Percentiles rank a stretch among this genome's conserved stretches.
Evolutionary conservation across 2,888 invertebrate species (phyloP).

Genomic region (Pseudoips prasinana): DNA sequence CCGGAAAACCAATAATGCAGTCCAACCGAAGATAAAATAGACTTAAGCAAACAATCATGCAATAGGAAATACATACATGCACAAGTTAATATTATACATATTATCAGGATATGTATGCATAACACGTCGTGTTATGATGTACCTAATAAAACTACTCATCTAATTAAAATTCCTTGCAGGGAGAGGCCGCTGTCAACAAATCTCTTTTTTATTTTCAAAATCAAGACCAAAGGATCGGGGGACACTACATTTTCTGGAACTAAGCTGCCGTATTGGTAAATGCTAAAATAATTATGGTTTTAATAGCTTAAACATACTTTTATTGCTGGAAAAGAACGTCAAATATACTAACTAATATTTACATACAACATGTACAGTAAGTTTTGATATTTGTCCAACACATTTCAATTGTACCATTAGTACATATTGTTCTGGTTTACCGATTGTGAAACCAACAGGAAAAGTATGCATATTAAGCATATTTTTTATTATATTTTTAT

Average conservation of each 20-base stretch:
- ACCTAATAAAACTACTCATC: conserved; percentile 27
- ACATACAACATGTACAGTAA: too few species aligned
- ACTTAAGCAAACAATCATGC: not conserved
- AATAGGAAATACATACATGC: conserved; percentile 20
- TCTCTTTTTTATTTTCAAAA: conserved; percentile 14
- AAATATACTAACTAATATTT: conserved; percentile 10
- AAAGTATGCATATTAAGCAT: conserved; percentile 66
- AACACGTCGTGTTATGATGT: conserved; percentile 11
- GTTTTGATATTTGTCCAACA: too few species aligned
- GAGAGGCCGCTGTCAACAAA: conserved; percentile 12
- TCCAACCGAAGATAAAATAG: not conserved
- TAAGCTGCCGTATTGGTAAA: conserved; percentile 82
- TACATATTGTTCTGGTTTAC: too few species aligned
- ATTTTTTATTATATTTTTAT: conserved; percentile 41
- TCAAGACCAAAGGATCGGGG: conserved; percentile 48
- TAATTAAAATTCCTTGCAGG: conserved; percentile 24
- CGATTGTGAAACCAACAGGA: conserved; percentile 44
- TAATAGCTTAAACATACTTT: conserved; percentile 66
- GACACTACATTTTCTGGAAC: conserved; percentile 52
- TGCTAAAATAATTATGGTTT: conserved; percentile 65
- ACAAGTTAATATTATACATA: conserved; percentile 3
- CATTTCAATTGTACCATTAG: too few species aligned
- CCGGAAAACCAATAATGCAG: not conserved
- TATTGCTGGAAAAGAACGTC: conserved; percentile 42
- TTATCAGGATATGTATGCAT: conserved; percentile 8